A percentile compares a stretch with the other conserved stretches of the same genome.
phyloP scores from a whole-genome alignment of 1,140 invertebrate species.

The Latrodectus geometricus region DNA sequence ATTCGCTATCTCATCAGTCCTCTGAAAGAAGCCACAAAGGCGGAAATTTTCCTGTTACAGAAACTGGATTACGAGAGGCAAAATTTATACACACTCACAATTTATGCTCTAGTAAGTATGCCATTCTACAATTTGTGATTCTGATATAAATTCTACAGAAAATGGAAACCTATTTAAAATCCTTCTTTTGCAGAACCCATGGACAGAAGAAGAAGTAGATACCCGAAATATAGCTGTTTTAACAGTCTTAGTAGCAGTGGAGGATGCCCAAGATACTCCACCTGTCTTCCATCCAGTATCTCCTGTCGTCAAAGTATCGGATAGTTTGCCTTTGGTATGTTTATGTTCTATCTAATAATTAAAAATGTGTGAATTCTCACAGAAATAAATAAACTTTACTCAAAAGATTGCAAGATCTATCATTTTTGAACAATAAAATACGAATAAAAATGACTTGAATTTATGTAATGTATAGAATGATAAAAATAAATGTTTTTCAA shows the following conservation, averaged over 20 bases:
- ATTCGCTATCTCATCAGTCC: conserved; percentile 81
- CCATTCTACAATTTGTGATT: background rate
- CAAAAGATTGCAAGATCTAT: too few species aligned
- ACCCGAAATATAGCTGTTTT: conserved; percentile 86
- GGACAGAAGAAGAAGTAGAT: conserved; percentile 81
- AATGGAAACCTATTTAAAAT: background rate
- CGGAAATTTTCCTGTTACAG: conserved; percentile 79
- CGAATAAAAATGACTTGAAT: too few species aligned
- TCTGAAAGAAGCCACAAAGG: conserved; percentile 77
- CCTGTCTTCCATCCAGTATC: conserved; percentile 84
- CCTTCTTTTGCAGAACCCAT: conserved; percentile 78
- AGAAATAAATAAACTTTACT: too few species aligned
- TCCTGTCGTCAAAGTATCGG: conserved; percentile 79
- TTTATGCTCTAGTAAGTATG: conserved; percentile 81
- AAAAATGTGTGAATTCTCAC: too few species aligned
- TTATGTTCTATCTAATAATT: background rate
- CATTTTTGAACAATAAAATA: too few species aligned
- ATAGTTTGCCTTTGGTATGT: conserved; percentile 72
- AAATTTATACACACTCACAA: conserved; percentile 83
- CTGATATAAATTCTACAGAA: background rate
- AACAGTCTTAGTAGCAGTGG: conserved; percentile 82
- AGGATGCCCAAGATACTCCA: conserved; percentile 87
- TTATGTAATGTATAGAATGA: too few species aligned
- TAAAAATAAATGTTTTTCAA: too few species aligned
- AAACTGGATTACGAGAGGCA: conserved; percentile 86